Evolutionary conservation across 2,113 vertebrate species (phyloP).

Genomic region (Pavo muticus): DNA sequence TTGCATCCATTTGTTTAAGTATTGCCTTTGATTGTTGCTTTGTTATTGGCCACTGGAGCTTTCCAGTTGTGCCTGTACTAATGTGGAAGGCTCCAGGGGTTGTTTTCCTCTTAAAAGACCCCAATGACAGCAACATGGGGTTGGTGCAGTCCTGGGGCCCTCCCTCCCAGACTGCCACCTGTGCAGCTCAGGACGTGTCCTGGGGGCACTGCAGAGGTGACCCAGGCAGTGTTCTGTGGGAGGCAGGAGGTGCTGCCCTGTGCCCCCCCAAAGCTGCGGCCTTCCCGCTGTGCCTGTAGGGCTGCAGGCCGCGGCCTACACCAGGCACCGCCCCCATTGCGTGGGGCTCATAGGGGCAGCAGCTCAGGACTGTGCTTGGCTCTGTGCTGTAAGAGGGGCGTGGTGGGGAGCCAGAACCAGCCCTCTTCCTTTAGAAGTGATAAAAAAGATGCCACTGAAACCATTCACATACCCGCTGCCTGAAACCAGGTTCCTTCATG

Average conservation of each 20-base stretch:
- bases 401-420: too few species aligned
- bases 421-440: too few species aligned
- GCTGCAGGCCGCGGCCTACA: too few species aligned
- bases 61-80: background rate
- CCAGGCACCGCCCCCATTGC: too few species aligned
- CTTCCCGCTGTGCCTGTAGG: too few species aligned
- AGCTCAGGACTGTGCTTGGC: background rate
- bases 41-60: background rate
- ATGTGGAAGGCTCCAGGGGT: background rate
- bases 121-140: background rate
- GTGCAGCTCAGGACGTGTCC: background rate
- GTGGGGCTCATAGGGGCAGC: too few species aligned
- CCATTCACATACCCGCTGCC: constrained; percentile 82
- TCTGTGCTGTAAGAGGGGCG: too few species aligned
- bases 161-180: too few species aligned
- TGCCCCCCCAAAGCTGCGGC: background rate
- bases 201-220: background rate
- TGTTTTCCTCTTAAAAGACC: too few species aligned
- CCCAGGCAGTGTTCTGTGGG: background rate
- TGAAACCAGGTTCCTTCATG: constrained; percentile 87
- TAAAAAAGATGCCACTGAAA: constrained; percentile 80
- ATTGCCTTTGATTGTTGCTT: background rate
- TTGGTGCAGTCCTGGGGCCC: background rate
- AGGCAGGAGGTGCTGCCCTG: background rate
- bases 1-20: background rate